Evolutionary conservation across 2,113 vertebrate species (phyloP).

Genomic region (Egretta garzetta): DNA sequence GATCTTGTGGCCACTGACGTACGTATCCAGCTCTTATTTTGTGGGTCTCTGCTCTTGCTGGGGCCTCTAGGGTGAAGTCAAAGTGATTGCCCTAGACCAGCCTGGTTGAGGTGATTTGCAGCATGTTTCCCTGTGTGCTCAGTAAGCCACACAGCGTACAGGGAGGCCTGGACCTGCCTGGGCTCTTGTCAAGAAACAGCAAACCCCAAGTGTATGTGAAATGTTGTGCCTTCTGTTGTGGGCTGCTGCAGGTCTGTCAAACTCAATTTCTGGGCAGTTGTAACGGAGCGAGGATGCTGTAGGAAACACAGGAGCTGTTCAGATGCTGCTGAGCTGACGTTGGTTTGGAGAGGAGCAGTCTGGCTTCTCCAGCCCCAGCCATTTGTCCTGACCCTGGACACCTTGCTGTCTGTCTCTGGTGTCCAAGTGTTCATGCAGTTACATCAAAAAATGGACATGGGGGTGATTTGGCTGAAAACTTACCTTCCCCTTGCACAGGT

Average conservation of each 20-base stretch:
- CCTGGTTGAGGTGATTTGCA: background rate
- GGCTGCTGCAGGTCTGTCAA: background rate
- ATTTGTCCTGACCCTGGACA: background rate
- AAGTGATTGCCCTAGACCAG: too few relatives aligned
- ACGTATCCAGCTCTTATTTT: background rate
- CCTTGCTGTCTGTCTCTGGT: background rate
- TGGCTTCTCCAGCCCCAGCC: background rate
- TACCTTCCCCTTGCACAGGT: background rate
- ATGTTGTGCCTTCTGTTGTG: background rate
- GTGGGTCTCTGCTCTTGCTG: background rate
- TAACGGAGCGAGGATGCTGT: background rate
- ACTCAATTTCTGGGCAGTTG: background rate
- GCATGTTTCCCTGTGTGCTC: background rate
- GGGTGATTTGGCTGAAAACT: background rate
- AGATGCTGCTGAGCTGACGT: background rate
- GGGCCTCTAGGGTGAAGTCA: background rate
- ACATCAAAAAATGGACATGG: rapidly evolving
- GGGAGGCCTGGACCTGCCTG: background rate
- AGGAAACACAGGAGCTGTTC: background rate
- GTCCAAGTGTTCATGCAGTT: background rate
- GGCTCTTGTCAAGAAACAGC: background rate
- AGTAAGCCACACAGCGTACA: background rate
- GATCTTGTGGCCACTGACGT: background rate
- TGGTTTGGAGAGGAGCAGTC: background rate
- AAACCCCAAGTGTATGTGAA: background rate